These are phyloP conservation scores for Cantharis flavilabris DNA, from an alignment of 2,888 invertebrate species.

Conservation along the genomic window DNA sequence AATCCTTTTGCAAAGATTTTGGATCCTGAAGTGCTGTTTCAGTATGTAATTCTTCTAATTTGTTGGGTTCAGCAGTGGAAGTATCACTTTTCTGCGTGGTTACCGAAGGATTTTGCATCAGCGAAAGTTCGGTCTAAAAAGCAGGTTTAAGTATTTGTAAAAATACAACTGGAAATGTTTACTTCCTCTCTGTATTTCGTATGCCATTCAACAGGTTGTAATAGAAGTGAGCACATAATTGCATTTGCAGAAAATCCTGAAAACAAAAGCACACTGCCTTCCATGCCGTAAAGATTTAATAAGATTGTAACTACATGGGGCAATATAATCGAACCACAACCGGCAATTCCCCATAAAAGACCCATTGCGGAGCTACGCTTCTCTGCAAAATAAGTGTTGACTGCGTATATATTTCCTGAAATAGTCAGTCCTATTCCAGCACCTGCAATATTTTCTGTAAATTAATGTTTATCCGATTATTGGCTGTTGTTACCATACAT, in stretches of 20 bases:
- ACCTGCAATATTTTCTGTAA: slow-evolving; percentile 53
- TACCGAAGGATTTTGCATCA: not conserved
- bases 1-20: not conserved
- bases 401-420: slow-evolving; percentile 70
- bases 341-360: slow-evolving; percentile 72
- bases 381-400: slow-evolving; percentile 75
- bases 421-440: slow-evolving; percentile 68
- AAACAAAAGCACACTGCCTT: slow-evolving; percentile 70
- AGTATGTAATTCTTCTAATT: not conserved
- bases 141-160: not conserved
- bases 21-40: not conserved
- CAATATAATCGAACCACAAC: slow-evolving; percentile 73
- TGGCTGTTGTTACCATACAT: slow-evolving; percentile 65
- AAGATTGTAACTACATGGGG: slow-evolving; percentile 71
- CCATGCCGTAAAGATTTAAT: slow-evolving; percentile 64
- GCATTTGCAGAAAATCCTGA: slow-evolving; percentile 71
- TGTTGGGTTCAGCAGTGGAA: not conserved
- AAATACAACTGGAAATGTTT: not conserved
- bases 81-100: not conserved
- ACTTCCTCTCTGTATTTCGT: slow-evolving; percentile 54
- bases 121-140: not conserved
- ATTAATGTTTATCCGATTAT: not conserved
- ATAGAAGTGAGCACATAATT: slow-evolving; percentile 66
- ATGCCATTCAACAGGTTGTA: slow-evolving; percentile 80
- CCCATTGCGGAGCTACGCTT: slow-evolving; percentile 73